Conservation (phyloP, 1,140 invertebrate genomes). For the Spodoptera frugiperda region DNA sequence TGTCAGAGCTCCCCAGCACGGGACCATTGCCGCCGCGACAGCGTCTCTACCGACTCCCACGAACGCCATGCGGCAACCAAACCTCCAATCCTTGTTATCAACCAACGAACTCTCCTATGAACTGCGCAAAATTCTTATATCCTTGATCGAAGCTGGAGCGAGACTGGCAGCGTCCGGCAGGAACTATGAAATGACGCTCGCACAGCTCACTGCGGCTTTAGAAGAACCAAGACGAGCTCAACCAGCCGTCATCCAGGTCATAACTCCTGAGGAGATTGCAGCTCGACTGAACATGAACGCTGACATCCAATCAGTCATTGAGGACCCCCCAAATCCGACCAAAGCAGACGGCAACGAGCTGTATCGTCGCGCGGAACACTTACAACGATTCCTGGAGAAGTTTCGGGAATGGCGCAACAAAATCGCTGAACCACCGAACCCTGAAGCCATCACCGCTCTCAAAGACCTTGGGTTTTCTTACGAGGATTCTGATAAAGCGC, state of each 20-base stretch:
- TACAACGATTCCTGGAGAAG: conserved; percentile 76
- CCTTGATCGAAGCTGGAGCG: conserved; percentile 77
- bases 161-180: conserved; percentile 73
- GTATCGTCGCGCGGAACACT: conserved; percentile 70
- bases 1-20: conserved; percentile 70
- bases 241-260: conserved; percentile 68
- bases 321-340: conserved; percentile 26
- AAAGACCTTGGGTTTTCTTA: conserved; percentile 71
- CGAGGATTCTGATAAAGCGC: conserved; percentile 67
- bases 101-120: conserved; percentile 79
- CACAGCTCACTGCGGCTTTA: conserved; percentile 71
- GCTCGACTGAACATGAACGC: conserved; percentile 55
- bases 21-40: conserved; percentile 74
- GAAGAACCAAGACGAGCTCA: conserved; percentile 67
- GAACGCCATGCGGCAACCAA: conserved; percentile 66
- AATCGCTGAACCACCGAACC: conserved; percentile 67
- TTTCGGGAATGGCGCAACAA: conserved; percentile 73
- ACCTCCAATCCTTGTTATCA: conserved; percentile 74
- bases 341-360: conserved; percentile 51
- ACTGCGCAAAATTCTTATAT: conserved; percentile 77
- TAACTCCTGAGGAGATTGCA: conserved; percentile 77
- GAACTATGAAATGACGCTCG: conserved; percentile 74
- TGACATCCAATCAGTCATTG: conserved; percentile 40
- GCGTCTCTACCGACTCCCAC: conserved; percentile 70
- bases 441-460: conserved; percentile 67